Percentiles rank a stretch among this genome's conserved stretches.
Conservation (phyloP, 2,113 vertebrate genomes). For the Pionites leucogaster region DNA sequence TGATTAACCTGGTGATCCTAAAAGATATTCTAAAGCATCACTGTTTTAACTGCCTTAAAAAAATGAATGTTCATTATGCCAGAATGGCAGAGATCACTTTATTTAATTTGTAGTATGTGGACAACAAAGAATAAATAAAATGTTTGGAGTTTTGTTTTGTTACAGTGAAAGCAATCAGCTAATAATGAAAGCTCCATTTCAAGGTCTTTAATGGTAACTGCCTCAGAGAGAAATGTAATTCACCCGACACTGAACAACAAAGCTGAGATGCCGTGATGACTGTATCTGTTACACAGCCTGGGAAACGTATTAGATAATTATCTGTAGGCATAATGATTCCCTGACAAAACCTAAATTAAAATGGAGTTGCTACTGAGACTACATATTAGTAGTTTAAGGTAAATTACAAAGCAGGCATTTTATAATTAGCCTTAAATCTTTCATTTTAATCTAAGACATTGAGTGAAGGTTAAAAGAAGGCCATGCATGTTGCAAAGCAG, state of each 20-base stretch:
- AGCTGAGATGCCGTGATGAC: background rate
- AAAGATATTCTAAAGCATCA: background rate
- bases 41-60: background rate
- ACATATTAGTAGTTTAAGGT: background rate
- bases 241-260: conserved; percentile 8
- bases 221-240: conserved; percentile 30
- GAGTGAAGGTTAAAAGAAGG: conserved; percentile 20
- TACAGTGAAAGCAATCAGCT: background rate
- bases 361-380: background rate
- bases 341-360: conserved; percentile 26
- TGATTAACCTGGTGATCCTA: background rate
- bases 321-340: conserved; percentile 10
- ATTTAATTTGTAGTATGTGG: background rate
- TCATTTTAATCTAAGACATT: background rate
- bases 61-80: background rate
- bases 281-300: background rate
- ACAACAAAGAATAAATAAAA: background rate
- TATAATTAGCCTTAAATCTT: background rate
- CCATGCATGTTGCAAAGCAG: background rate
- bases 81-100: background rate
- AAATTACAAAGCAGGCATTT: background rate
- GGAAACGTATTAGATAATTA: conserved; percentile 46
- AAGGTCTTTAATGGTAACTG: background rate
- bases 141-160: background rate
- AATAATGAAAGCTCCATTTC: conserved; percentile 45